Percentiles rank a stretch among this genome's conserved stretches.
Evolutionary conservation across 2,113 vertebrate species (phyloP).

Genomic region (Macquaria ambigua): DNA sequence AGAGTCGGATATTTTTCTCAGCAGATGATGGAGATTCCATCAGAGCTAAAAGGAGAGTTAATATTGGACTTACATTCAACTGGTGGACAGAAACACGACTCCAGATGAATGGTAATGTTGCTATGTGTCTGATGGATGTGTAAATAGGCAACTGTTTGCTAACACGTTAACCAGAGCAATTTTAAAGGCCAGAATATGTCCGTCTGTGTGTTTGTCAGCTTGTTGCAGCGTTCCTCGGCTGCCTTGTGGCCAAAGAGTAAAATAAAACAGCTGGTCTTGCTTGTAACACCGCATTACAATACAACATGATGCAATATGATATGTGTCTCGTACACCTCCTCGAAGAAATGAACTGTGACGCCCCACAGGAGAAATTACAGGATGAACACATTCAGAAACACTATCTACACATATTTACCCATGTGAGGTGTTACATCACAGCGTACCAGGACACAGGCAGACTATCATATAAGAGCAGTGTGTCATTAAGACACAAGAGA

Average conservation of each 20-base stretch:
- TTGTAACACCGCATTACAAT: not conserved
- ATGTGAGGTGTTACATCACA: not conserved
- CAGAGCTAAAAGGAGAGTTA: not conserved
- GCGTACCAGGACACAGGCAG: not conserved
- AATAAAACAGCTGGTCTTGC: not conserved
- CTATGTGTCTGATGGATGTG: not conserved
- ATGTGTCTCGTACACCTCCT: not conserved
- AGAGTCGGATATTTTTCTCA: not conserved
- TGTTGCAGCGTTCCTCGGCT: not conserved
- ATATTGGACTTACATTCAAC: not conserved
- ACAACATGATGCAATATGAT: not conserved
- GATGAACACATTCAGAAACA: not conserved
- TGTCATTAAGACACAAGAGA: not conserved
- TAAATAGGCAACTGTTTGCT: not conserved
- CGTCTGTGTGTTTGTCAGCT: not conserved
- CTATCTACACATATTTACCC: not conserved
- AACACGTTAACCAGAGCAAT: no score
- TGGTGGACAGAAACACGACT: not conserved
- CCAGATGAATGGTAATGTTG: not conserved
- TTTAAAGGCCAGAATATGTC: no score
- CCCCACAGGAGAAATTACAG: not conserved
- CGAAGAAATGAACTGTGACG: no score
- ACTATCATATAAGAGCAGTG: not conserved
- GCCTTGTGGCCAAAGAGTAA: not conserved
- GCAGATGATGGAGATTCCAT: not conserved